These are phyloP conservation scores for Chondrilla cf. caribensis DNA, from an alignment of 37 sponge, comb jelly and placozoan species.

Conservation along the genomic window DNA sequence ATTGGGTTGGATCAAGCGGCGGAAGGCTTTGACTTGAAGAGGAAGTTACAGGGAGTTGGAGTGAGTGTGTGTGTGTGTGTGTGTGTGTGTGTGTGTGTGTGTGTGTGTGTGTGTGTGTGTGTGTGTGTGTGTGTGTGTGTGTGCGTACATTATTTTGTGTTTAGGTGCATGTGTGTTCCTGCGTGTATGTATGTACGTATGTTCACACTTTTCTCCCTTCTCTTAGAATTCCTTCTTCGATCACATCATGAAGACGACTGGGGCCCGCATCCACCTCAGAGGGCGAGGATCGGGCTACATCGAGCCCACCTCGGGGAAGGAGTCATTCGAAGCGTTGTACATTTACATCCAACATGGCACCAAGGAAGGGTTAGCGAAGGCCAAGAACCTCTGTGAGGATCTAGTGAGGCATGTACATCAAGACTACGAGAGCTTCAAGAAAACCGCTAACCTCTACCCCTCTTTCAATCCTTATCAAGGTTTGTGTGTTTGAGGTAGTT, in stretches of 20 bases:
- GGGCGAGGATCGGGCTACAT: conserved; percentile 85
- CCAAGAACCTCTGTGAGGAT: conserved; percentile 71
- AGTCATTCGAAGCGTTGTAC: conserved; percentile 83
- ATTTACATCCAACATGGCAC: conserved; percentile 79
- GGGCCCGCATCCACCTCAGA: conserved; percentile 66
- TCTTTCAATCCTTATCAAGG: background rate
- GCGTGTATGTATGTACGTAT: background rate
- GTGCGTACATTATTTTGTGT: too few relatives aligned
- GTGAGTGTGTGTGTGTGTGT: conserved; percentile 2
- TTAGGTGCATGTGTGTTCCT: too few relatives aligned
- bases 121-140: conserved; percentile 1
- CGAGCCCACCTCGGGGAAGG: conserved; percentile 84
- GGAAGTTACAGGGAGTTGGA: conserved; percentile 55
- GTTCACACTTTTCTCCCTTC: background rate
- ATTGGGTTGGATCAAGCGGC: conserved; percentile 64
- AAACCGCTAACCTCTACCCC: background rate
- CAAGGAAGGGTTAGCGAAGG: conserved; percentile 57
- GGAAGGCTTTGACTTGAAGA: conserved; percentile 42
- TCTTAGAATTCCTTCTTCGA: conserved; percentile 48
- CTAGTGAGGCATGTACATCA: conserved; percentile 57
- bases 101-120: conserved; percentile 6
- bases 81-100: background rate
- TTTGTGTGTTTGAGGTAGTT: background rate
- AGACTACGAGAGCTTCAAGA: conserved; percentile 38
- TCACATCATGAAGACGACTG: conserved; percentile 67